A percentile compares a stretch with the other conserved stretches of the same genome.
Evolutionary conservation across 30 jellyfish, hydroid and myxozoan species (phyloP).

Genomic region (Morbakka virulenta): DNA sequence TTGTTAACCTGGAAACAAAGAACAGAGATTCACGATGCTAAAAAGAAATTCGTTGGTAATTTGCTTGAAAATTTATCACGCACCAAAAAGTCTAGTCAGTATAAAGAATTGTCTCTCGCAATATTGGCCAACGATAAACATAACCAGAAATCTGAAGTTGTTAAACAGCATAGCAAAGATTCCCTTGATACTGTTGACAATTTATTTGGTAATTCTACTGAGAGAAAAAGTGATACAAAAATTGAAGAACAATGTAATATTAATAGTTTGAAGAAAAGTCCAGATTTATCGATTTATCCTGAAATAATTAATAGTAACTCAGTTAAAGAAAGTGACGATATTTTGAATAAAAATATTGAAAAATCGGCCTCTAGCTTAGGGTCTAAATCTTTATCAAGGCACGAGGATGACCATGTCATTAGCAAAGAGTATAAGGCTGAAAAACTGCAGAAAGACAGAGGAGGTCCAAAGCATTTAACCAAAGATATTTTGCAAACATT

Average conservation of each 20-base stretch:
- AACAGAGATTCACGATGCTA: neutral
- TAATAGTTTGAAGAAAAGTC: neutral
- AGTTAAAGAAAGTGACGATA: neutral
- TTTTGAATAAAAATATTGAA: too few species aligned
- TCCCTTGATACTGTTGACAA: too few species aligned
- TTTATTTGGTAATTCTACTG: neutral
- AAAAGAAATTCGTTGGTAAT: neutral
- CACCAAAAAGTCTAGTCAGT: neutral
- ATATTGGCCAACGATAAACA: neutral
- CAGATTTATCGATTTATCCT: neutral
- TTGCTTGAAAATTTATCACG: too few species aligned
- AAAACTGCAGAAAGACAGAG: neutral
- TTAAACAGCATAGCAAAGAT: too few species aligned
- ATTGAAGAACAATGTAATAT: neutral
- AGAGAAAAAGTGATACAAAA: neutral
- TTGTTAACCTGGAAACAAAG: neutral
- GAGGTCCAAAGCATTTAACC: neutral
- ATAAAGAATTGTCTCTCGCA: neutral
- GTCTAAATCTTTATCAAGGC: neutral
- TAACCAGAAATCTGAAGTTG: neutral
- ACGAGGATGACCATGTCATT: neutral
- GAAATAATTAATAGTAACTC: too few species aligned
- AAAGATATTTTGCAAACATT: neutral
- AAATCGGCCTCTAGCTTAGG: neutral
- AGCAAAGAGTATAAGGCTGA: neutral